Percentiles rank a stretch among this genome's conserved stretches.
Evolutionary conservation across 2,888 invertebrate genomes (phyloP).

Genomic region (Nemapogon koenigi): DNA sequence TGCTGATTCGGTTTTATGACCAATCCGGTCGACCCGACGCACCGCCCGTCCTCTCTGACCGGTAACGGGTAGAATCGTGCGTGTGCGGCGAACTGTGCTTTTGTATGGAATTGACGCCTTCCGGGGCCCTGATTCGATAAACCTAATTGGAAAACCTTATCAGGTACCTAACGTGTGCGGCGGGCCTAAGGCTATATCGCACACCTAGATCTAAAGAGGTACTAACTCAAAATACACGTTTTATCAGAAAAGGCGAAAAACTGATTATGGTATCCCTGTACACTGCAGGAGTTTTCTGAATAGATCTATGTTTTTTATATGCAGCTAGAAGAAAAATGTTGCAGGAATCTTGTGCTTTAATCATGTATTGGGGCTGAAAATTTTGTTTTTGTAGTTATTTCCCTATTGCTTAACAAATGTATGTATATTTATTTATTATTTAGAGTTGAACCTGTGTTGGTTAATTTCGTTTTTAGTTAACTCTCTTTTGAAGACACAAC

Average conservation of each 20-base stretch:
- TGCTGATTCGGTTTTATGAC: no score
- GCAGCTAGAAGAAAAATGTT: slow-evolving; percentile 3
- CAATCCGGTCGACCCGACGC: no score
- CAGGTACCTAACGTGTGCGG: no score
- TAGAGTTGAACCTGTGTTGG: slow-evolving; percentile 7
- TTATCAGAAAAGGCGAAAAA: slow-evolving; percentile 5
- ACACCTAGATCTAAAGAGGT: background rate
- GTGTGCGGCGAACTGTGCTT: no score
- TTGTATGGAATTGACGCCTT: no score
- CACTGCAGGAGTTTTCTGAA: slow-evolving; percentile 4
- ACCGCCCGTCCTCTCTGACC: no score
- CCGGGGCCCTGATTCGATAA: no score
- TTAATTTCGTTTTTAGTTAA: slow-evolving; percentile 8
- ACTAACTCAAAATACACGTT: background rate
- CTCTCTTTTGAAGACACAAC: slow-evolving; percentile 4
- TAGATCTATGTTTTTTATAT: slow-evolving; percentile 4
- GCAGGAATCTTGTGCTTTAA: slow-evolving; percentile 1
- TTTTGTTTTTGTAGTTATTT: slow-evolving; percentile 2
- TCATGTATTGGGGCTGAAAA: slow-evolving; percentile 2
- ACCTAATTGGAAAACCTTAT: no score
- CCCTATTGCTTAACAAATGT: slow-evolving; percentile 7
- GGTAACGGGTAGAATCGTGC: no score
- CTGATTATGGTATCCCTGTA: slow-evolving; percentile 4
- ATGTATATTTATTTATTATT: slow-evolving; percentile 5
- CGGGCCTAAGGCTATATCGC: background rate